Percentiles rank a stretch among this genome's conserved stretches.
Evolutionary conservation across 1,140 invertebrate species (phyloP).

Genomic region (Bombus confusus): DNA sequence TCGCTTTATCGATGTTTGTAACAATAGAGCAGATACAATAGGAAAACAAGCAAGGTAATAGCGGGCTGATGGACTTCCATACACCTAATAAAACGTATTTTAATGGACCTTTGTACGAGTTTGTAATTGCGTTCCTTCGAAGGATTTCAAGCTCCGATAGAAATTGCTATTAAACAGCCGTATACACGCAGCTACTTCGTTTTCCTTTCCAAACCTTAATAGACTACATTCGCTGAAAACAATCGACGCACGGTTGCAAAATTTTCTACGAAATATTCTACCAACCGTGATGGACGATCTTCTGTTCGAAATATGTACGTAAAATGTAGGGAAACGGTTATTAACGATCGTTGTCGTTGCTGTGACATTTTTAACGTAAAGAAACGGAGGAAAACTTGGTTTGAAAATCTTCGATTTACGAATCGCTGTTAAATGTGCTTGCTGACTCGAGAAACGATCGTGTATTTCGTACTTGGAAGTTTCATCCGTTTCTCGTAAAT

Average conservation of each 20-base stretch:
- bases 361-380: neutral
- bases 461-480: neutral
- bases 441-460: too few relatives aligned
- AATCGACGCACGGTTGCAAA: neutral
- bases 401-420: neutral
- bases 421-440: neutral
- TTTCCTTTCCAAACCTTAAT: neutral
- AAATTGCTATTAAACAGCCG: slow-evolving; percentile 10
- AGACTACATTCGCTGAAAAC: too few relatives aligned
- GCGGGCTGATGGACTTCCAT: neutral
- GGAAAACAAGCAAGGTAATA: neutral
- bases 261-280: neutral
- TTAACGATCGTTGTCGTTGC: neutral
- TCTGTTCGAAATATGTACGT: too few relatives aligned
- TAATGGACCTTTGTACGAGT: slow-evolving; percentile 7
- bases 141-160: neutral
- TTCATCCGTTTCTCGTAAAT: neutral
- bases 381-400: neutral
- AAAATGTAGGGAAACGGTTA: neutral
- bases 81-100: slow-evolving; percentile 14
- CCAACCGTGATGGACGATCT: too few relatives aligned
- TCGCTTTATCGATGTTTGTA: slow-evolving; percentile 10
- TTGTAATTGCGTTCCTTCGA: slow-evolving; percentile 20
- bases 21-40: neutral
- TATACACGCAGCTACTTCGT: neutral